These are phyloP conservation scores for Trachythela sp. DNA, from an alignment of 64 coral and sea anemone genomes.

Conservation along the genomic window DNA sequence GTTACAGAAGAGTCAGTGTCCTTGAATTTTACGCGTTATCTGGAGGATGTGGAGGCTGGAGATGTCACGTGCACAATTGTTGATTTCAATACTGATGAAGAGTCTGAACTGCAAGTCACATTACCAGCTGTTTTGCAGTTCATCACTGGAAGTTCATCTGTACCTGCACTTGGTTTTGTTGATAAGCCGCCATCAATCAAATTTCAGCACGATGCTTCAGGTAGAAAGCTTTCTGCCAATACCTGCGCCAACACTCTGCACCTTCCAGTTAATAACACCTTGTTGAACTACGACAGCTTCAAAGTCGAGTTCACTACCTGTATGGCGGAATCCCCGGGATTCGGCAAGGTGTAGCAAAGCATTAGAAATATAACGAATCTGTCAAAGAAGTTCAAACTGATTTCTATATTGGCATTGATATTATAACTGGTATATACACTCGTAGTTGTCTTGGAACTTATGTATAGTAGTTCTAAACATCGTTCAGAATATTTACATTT, in stretches of 20 bases:
- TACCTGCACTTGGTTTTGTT: conserved; percentile 55
- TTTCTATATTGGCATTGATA: not conserved
- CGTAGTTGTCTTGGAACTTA: too few relatives aligned
- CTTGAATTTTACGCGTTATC: too few relatives aligned
- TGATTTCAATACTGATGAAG: too few relatives aligned
- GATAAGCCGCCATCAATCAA: conserved; percentile 27
- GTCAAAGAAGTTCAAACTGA: not conserved
- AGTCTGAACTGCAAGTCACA: too few relatives aligned
- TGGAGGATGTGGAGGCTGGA: too few relatives aligned
- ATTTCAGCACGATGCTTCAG: conserved; percentile 45
- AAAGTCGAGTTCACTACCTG: conserved; percentile 55
- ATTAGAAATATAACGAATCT: not conserved
- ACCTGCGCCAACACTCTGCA: conserved; percentile 44
- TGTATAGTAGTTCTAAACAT: too few relatives aligned
- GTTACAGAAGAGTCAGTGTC: too few relatives aligned
- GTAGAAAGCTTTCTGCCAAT: conserved; percentile 50
- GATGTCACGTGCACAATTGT: too few relatives aligned
- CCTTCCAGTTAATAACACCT: conserved; percentile 40
- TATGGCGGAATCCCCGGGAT: conserved; percentile 51
- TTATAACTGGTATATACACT: not conserved
- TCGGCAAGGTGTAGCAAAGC: conserved; percentile 40
- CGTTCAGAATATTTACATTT: too few relatives aligned
- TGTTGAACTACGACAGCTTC: conserved; percentile 40
- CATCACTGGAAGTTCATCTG: conserved; percentile 41
- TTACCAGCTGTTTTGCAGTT: conserved; percentile 50